Conservation (phyloP, 2,888 invertebrate species). For the Eugnorisma glareosa region DNA sequence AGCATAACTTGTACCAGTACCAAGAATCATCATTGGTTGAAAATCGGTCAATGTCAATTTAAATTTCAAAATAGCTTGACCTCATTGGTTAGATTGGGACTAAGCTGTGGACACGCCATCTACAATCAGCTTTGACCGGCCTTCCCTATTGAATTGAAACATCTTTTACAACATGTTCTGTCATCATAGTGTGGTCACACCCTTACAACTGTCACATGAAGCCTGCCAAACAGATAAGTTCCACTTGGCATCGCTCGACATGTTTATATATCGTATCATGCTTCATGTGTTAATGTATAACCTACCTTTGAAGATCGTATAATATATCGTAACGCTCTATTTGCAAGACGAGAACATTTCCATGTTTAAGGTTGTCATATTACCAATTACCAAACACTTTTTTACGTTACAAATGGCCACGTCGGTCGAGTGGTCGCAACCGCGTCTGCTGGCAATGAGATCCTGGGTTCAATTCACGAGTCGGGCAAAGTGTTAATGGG, state of each 20-base stretch:
- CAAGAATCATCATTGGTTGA: no score
- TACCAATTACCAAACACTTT: not conserved
- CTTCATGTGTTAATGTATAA: slow-evolving; percentile 3
- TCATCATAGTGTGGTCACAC: not conserved
- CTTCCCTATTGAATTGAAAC: no score
- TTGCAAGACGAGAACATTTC: not conserved
- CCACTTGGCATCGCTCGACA: slow-evolving; percentile 13
- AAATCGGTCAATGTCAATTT: no score
- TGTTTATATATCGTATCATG: slow-evolving; percentile 12
- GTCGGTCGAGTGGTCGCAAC: not conserved
- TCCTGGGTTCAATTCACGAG: not conserved
- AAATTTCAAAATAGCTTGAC: no score
- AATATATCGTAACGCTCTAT: slow-evolving; percentile 18
- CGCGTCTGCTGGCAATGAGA: not conserved
- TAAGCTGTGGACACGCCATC: no score
- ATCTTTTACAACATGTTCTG: no score
- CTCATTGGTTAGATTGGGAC: no score
- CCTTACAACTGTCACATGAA: not conserved
- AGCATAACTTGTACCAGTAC: no score
- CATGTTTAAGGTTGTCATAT: slow-evolving; percentile 20
- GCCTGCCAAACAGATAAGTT: slow-evolving; percentile 5
- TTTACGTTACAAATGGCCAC: not conserved
- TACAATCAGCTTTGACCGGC: no score
- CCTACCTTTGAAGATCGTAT: not conserved
- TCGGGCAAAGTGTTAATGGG: not conserved